Evolutionary conservation across 2,113 vertebrate genomes (phyloP).

Genomic region (Recurvirostra avosetta): DNA sequence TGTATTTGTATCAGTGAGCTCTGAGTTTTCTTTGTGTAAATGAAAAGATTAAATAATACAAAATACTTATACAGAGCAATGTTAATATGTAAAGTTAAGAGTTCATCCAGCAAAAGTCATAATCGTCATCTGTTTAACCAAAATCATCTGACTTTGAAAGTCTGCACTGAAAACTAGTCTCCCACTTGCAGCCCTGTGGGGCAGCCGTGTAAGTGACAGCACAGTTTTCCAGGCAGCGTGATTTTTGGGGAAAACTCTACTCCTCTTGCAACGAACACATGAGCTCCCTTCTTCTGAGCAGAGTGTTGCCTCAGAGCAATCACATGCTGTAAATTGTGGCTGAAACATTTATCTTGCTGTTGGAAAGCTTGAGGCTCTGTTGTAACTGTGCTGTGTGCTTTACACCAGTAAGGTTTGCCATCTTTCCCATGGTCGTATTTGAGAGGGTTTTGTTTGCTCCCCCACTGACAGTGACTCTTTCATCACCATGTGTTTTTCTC

Average conservation of each 20-base stretch:
- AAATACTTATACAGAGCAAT: neutral
- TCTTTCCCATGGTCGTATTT: neutral
- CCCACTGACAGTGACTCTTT: constrained; percentile 45
- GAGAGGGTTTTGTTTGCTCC: constrained; percentile 10
- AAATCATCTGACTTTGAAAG: neutral
- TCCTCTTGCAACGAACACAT: neutral
- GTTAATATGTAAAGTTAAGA: neutral
- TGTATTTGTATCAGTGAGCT: neutral
- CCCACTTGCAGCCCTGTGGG: neutral
- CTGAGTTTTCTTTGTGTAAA: neutral
- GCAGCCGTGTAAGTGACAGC: neutral
- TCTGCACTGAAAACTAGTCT: neutral
- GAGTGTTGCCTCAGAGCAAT: neutral
- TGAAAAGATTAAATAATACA: neutral
- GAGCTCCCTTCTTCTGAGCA: neutral
- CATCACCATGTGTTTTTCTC: constrained; percentile 64
- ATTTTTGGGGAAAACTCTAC: neutral
- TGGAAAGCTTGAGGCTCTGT: constrained; percentile 6
- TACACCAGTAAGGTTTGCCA: neutral
- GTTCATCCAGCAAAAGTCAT: neutral
- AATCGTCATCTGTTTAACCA: neutral
- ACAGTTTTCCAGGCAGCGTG: neutral
- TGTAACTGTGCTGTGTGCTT: neutral
- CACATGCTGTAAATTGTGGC: neutral
- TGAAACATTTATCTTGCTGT: neutral